phyloP scores from a whole-genome alignment of 2,797 vertebrate genomes.

The Sebastes taczanowskii region DNA sequence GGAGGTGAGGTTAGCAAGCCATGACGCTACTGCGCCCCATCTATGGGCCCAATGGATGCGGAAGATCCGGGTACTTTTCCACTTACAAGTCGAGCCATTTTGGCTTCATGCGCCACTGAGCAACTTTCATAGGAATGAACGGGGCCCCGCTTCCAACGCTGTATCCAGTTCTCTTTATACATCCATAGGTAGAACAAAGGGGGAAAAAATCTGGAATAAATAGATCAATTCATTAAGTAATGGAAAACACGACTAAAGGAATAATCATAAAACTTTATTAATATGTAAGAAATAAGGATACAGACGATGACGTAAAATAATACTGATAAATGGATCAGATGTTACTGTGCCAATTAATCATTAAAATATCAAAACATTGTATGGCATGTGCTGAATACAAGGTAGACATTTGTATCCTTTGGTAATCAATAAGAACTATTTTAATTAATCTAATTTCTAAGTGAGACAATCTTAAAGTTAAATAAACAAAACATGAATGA shows the following conservation, averaged over 20 bases:
- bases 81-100: too few species aligned
- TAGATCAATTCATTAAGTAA: not conserved
- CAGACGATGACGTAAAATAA: slow-evolving; percentile 46
- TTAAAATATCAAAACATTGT: slow-evolving; percentile 37
- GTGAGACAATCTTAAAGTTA: slow-evolving; percentile 42
- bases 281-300: slow-evolving; percentile 28
- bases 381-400: slow-evolving; percentile 9
- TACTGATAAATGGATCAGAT: slow-evolving; percentile 57
- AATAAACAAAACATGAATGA: slow-evolving; percentile 55
- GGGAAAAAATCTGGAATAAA: not conserved
- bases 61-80: too few species aligned
- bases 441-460: slow-evolving; percentile 35
- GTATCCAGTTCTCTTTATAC: too few species aligned
- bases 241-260: not conserved
- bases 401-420: slow-evolving; percentile 13
- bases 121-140: too few species aligned
- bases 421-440: slow-evolving; percentile 18
- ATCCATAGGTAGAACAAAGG: not conserved
- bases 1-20: too few species aligned
- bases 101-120: too few species aligned
- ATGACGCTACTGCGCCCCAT: too few species aligned
- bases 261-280: slow-evolving; percentile 69
- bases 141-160: accelerated
- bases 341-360: slow-evolving; percentile 23
- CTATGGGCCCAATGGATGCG: too few species aligned